Base-by-base conservation (phyloP, 2,113 vertebrate species). In the Ictalurus furcatus region DNA sequence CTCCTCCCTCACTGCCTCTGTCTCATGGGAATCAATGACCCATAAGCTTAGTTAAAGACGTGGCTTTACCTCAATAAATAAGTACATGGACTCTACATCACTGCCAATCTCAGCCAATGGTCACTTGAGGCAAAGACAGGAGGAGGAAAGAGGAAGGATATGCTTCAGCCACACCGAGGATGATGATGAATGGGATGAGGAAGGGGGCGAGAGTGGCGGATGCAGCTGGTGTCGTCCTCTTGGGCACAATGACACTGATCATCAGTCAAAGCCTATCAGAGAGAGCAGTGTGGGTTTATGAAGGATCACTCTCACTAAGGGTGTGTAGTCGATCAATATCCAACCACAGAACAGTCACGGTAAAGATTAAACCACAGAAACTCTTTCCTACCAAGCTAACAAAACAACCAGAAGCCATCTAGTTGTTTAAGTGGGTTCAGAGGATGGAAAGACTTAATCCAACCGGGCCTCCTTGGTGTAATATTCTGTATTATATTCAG, bases 241-340 rank as follows among this genome's bases (percentile, higher is more conserved):
- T 44, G 89, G 78, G 88, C 73, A 86, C 86, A 83, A 89, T 83
- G 88, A 90, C 89, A 89, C 89, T 73, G 87, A 82, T 92, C 88
- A 90, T 92, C 76, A 89, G 85, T 88, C 82, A 86, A 82, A 52
- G 74, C 67, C 48, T 86, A 79, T 84, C 87, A 91, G 69, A 80
- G 59, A 71, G 71, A 58, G 37, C 69, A 79, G 44, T 79, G 23
- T 58, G 83, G 84, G 73, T 69, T 74, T 63, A 84, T 69, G 59
- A 71, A 85, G 48, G 88, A 58, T 85, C 88, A 79, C 88, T 44
- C 74, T 89, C 14, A 81, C 74, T 85, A 40, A 85, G 63, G 61
- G 13, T 52, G 61, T 67, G 30, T 34, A 76, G 63, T 81, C 88
- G 16, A 85, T 78, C 73, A 30, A 69, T 52, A 85, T n/a, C 23